Conservation (phyloP, 2,888 invertebrate species). For the Diabrotica balteata region DNA sequence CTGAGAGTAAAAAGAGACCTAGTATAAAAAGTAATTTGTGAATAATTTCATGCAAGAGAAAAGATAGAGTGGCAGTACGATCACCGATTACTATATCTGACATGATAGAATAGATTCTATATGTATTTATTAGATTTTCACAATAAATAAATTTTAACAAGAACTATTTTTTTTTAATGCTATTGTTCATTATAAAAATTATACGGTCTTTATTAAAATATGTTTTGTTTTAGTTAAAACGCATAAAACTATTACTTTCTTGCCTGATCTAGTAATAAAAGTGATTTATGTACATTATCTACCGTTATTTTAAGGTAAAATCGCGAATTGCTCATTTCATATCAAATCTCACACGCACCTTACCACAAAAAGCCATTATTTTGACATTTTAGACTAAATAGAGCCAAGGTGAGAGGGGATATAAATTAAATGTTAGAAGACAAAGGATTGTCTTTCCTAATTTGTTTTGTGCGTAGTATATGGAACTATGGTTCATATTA, state of each 20-base stretch:
- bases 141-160: no score
- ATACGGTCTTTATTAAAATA: background rate
- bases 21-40: no score
- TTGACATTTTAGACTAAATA: constrained; percentile 12
- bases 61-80: no score
- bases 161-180: no score
- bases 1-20: no score
- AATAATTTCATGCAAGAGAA: no score
- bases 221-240: background rate
- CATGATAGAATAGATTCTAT: no score
- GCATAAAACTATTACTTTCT: constrained; percentile 1
- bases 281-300: constrained; percentile 15
- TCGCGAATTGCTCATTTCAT: constrained; percentile 10
- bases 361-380: constrained; percentile 17
- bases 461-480: constrained; percentile 7
- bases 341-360: constrained; percentile 22
- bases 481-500: background rate
- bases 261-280: constrained; percentile 3
- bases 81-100: no score
- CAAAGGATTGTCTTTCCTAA: constrained; percentile 12
- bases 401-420: constrained; percentile 12
- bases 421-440: constrained; percentile 20
- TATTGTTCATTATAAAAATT: no score
- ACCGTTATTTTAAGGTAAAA: constrained; percentile 11
- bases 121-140: no score